Percentiles rank a stretch among this genome's conserved stretches.
These are phyloP conservation scores for Egretta garzetta DNA, from an alignment of 2,113 vertebrate species.

Conservation along the genomic window DNA sequence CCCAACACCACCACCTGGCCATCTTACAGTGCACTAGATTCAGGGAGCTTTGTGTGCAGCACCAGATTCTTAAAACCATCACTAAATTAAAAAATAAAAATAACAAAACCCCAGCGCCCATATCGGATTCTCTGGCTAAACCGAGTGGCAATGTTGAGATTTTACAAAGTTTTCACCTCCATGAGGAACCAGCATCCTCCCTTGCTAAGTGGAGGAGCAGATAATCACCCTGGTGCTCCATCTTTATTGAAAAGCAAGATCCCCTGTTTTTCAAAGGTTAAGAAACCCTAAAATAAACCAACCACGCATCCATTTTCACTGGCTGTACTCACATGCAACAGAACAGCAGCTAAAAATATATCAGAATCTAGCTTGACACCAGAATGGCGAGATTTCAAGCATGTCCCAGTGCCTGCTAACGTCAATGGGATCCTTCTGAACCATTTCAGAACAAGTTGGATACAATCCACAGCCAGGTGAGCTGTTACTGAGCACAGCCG, in stretches of 20 bases:
- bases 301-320: neutral
- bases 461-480: neutral
- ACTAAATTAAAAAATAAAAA: neutral
- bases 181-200: neutral
- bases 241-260: neutral
- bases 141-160: neutral
- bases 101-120: neutral
- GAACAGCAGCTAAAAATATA: neutral
- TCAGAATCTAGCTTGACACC: neutral
- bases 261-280: neutral
- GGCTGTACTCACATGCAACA: neutral
- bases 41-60: neutral
- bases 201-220: neutral
- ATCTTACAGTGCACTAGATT: neutral
- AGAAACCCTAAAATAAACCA: neutral
- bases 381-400: neutral
- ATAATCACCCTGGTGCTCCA: neutral
- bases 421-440: neutral
- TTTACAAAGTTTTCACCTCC: neutral
- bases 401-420: neutral
- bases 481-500: neutral
- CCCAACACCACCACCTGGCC: neutral
- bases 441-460: neutral
- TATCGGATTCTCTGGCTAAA: neutral
- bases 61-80: neutral